These are phyloP conservation scores for Gadopsis marmoratus DNA, from an alignment of 2,797 vertebrate species.

Conservation along the genomic window DNA sequence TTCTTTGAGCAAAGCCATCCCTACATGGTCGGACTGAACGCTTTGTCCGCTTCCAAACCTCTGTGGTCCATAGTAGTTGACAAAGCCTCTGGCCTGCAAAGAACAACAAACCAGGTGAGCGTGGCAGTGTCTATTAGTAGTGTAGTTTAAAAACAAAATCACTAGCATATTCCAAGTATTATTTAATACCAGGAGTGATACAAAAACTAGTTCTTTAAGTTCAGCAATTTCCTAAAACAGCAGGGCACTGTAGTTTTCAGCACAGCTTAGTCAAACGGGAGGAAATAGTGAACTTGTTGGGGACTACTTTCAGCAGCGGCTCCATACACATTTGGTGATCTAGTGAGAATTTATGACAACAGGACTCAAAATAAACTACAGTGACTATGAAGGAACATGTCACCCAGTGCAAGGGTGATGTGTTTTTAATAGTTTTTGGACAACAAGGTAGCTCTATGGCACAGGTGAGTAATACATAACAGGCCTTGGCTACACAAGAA, in stretches of 20 bases:
- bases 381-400: too few species aligned
- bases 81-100: conserved; percentile 90
- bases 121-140: not conserved
- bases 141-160: not conserved
- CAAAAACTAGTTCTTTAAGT: not conserved
- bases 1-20: conserved; percentile 92
- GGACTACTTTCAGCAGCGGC: not conserved
- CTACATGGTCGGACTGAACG: conserved; percentile 91
- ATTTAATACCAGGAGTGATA: not conserved
- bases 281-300: not conserved
- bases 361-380: not conserved
- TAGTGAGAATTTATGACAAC: not conserved
- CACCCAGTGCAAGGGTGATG: too few species aligned
- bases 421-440: too few species aligned
- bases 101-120: not conserved
- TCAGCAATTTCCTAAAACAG: not conserved
- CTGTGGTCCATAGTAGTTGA: conserved; percentile 97
- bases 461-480: too few species aligned
- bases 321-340: not conserved
- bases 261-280: not conserved
- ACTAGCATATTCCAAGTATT: not conserved
- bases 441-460: too few species aligned
- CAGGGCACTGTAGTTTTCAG: not conserved
- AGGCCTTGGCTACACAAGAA: not conserved
- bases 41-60: conserved; percentile 92